Evolutionary conservation across 1,140 invertebrate genomes (phyloP).

Genomic region (Phortica variegata): DNA sequence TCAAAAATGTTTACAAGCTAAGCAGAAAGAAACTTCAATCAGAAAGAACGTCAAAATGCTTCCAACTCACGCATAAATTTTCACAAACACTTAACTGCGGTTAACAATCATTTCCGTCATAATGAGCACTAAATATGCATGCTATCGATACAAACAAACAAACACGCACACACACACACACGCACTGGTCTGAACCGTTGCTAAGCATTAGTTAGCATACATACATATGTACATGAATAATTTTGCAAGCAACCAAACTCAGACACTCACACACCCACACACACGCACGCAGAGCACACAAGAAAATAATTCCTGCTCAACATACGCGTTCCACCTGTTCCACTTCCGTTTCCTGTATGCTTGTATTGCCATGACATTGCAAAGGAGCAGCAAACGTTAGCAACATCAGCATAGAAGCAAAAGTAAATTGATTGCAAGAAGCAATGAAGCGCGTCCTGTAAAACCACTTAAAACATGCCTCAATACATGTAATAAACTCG

Average conservation of each 20-base stretch:
- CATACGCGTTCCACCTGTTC: too few relatives aligned
- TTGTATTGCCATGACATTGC: conserved; percentile 29
- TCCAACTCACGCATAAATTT: too few relatives aligned
- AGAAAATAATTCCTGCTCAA: too few relatives aligned
- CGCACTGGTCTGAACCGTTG: conserved; percentile 23
- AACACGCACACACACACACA: background rate
- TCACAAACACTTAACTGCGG: too few relatives aligned
- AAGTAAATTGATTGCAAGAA: conserved; percentile 51
- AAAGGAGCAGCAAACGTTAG: conserved; percentile 45
- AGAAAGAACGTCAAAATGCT: too few relatives aligned
- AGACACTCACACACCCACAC: background rate
- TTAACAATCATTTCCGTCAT: conserved; percentile 41
- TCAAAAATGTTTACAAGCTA: too few relatives aligned
- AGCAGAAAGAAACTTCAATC: too few relatives aligned
- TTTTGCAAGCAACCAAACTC: conserved; percentile 21
- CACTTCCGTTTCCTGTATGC: conserved; percentile 7
- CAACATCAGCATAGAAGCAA: conserved; percentile 13
- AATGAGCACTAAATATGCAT: conserved; percentile 56
- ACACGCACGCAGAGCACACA: too few relatives aligned
- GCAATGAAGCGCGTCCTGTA: conserved; percentile 56
- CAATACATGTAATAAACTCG: conserved; percentile 52
- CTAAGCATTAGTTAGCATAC: conserved; percentile 55
- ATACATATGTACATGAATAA: too few relatives aligned
- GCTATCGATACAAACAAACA: conserved; percentile 9
- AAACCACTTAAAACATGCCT: conserved; percentile 57